These are phyloP conservation scores for Calycopis cecrops DNA, from an alignment of 1,140 invertebrate species.

Conservation along the genomic window DNA sequence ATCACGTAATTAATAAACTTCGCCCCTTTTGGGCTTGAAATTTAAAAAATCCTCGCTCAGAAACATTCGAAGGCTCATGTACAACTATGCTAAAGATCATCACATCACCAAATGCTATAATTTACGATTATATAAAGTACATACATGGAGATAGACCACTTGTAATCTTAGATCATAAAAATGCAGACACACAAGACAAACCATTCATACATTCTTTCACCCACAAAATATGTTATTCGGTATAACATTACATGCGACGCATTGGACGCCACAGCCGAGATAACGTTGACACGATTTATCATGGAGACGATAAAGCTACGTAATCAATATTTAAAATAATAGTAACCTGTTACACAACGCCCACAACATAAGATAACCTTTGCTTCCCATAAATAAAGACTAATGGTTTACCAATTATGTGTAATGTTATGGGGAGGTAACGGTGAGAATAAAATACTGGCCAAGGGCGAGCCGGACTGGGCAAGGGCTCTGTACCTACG, in stretches of 20 bases:
- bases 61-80: too few species aligned
- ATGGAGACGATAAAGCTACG: not conserved
- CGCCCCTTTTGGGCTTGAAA: too few species aligned
- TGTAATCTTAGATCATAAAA: too few species aligned
- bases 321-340: constrained; percentile 24
- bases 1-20: too few species aligned
- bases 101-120: too few species aligned
- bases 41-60: too few species aligned
- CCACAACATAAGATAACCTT: constrained; percentile 25
- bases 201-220: too few species aligned
- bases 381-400: constrained; percentile 30
- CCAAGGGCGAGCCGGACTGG: not conserved
- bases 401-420: constrained; percentile 31
- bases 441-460: constrained; percentile 30
- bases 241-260: not conserved
- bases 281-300: not conserved
- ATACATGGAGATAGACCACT: too few species aligned
- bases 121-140: too few species aligned
- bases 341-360: constrained; percentile 28
- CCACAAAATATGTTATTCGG: not conserved
- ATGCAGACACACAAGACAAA: too few species aligned
- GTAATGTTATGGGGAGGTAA: constrained; percentile 26
- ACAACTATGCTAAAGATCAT: too few species aligned
- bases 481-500: too few species aligned
- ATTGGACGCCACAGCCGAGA: not conserved